Conservation (phyloP, 2,888 invertebrate genomes). For the Trichopoda pennipes region DNA sequence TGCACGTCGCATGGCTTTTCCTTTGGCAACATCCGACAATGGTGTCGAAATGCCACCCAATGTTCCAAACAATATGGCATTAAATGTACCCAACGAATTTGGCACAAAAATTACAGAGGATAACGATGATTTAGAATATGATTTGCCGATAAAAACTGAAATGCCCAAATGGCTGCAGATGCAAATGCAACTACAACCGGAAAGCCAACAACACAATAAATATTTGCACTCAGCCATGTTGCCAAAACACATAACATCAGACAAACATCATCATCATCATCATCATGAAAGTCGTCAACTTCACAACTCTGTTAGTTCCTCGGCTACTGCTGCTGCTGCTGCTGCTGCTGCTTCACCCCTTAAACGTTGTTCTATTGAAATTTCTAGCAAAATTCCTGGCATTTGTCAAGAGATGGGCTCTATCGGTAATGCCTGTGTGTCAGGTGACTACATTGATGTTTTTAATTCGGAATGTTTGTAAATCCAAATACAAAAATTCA, state of each 20-base stretch:
- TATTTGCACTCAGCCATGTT: constrained; percentile 36
- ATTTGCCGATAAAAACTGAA: constrained; percentile 45
- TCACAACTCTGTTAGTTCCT: constrained; percentile 8
- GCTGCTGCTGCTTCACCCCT: constrained; percentile 34
- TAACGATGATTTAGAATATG: constrained; percentile 51
- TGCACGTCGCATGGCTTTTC: constrained; percentile 69
- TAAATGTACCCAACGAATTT: constrained; percentile 31
- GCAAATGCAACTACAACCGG: constrained; percentile 63
- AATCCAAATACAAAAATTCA: constrained; percentile 33
- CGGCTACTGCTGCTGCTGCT: constrained; percentile 19
- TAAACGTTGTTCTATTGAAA: constrained; percentile 76
- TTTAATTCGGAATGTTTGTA: constrained; percentile 73
- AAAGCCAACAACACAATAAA: constrained; percentile 63
- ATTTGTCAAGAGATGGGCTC: constrained; percentile 76
- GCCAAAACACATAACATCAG: constrained; percentile 39
- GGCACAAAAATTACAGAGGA: constrained; percentile 10
- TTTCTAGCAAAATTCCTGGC: constrained; percentile 77
- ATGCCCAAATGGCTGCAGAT: constrained; percentile 70
- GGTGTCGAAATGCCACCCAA: constrained; percentile 73
- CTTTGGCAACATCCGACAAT: constrained; percentile 69
- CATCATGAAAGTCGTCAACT: constrained; percentile 34
- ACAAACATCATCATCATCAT: constrained; percentile 50
- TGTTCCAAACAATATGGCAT: constrained; percentile 67
- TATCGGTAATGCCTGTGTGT: constrained; percentile 77
- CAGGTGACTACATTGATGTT: constrained; percentile 79